Conservation (phyloP, 2,888 invertebrate species). For the Sussaba pulchella region DNA sequence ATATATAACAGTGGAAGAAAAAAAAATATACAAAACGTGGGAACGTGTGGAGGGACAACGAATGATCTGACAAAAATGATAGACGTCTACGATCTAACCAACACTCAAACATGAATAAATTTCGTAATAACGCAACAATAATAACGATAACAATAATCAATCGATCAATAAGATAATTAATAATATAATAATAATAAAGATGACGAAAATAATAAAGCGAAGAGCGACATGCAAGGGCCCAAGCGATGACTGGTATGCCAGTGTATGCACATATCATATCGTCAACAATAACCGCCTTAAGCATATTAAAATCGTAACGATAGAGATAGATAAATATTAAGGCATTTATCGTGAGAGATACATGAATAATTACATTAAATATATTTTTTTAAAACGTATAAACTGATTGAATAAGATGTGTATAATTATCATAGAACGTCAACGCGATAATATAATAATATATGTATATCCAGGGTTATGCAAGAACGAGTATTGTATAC, state of each 20-base stretch:
- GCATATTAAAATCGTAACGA: constrained; percentile 53
- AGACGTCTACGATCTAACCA: constrained; percentile 43
- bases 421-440: constrained; percentile 51
- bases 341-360: constrained; percentile 51
- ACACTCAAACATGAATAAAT: constrained; percentile 62
- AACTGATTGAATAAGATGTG: constrained; percentile 45
- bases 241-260: constrained; percentile 78
- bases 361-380: constrained; percentile 61
- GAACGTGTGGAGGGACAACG: constrained; percentile 57
- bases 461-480: constrained; percentile 34
- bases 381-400: constrained; percentile 45
- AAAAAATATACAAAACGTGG: constrained; percentile 18
- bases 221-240: constrained; percentile 78
- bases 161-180: constrained; percentile 48
- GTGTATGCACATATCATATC: constrained; percentile 74
- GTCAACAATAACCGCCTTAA: constrained; percentile 59
- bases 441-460: constrained; percentile 46
- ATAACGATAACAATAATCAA: constrained; percentile 41
- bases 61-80: constrained; percentile 64
- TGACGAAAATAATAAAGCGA: constrained; percentile 84
- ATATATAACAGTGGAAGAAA: constrained; percentile 45
- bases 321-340: constrained; percentile 30
- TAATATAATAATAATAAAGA: constrained; percentile 47
- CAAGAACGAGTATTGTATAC: constrained; percentile 29
- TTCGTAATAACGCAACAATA: constrained; percentile 36